Evolutionary conservation across 2,888 invertebrate species (phyloP).

Genomic region (Drosophila leonis): DNA sequence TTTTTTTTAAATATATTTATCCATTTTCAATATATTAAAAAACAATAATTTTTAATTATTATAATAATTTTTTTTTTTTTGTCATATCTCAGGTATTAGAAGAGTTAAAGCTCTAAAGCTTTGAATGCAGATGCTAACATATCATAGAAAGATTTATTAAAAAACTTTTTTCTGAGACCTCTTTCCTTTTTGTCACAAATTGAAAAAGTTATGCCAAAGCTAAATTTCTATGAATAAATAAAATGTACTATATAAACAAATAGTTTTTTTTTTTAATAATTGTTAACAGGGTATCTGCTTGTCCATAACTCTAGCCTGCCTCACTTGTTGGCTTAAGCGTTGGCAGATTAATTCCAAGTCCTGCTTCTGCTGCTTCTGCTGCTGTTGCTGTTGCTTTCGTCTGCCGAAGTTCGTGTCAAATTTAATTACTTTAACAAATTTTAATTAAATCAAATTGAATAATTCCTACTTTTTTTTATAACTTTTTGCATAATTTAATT

Average conservation of each 20-base stretch:
- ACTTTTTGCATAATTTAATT: slow-evolving; percentile 61
- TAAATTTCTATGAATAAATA: too few relatives aligned
- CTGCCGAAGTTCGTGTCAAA: slow-evolving; percentile 38
- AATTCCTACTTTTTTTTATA: slow-evolving; percentile 28
- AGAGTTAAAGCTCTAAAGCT: neutral
- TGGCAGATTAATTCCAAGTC: slow-evolving; percentile 46
- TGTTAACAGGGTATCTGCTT: neutral
- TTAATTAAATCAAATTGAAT: slow-evolving; percentile 54
- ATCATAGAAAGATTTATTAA: neutral
- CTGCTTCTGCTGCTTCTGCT: neutral
- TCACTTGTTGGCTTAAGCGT: slow-evolving; percentile 62
- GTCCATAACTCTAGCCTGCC: neutral
- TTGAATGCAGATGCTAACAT: neutral
- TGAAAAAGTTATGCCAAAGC: too few relatives aligned
- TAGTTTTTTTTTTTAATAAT: too few relatives aligned
- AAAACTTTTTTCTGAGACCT: neutral
- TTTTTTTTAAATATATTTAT: too few relatives aligned
- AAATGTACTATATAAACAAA: too few relatives aligned
- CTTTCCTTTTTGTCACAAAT: too few relatives aligned
- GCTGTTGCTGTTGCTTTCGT: neutral
- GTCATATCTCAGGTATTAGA: neutral
- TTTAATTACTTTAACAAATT: slow-evolving; percentile 63
- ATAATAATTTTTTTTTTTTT: neutral
- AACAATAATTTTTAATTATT: too few relatives aligned
- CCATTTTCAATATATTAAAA: too few relatives aligned